Evolutionary conservation across 2,797 vertebrate genomes (phyloP).

Genomic region (Neoniphon sammara): DNA sequence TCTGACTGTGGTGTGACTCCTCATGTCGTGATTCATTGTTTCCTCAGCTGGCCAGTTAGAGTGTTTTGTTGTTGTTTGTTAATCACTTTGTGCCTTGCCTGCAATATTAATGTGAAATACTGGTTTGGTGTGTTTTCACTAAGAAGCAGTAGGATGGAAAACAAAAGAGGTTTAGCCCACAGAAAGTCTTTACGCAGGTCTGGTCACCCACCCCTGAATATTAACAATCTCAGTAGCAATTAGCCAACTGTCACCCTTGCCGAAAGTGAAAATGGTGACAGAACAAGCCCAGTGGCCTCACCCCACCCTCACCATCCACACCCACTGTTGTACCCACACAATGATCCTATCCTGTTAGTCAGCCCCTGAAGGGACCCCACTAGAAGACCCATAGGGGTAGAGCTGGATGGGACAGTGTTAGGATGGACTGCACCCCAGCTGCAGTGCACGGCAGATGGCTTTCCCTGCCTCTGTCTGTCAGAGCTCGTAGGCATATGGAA

Average conservation of each 20-base stretch:
- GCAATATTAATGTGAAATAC: constrained; percentile 8
- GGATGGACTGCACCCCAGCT: constrained; percentile 18
- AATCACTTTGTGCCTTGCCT: neutral
- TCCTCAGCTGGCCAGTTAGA: neutral
- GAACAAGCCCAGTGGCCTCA: neutral
- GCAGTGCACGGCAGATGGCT: constrained; percentile 49
- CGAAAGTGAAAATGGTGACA: neutral
- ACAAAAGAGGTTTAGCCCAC: neutral
- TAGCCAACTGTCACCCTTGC: neutral
- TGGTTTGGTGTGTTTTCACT: constrained; percentile 11
- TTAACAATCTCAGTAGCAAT: no score
- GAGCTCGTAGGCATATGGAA: constrained; percentile 13
- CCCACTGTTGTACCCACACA: neutral
- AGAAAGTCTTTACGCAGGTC: neutral
- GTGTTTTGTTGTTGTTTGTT: neutral
- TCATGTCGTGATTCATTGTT: neutral
- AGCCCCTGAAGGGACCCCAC: constrained; percentile 15
- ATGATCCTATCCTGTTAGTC: constrained; percentile 10
- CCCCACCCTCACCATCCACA: constrained; percentile 8
- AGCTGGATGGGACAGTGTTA: constrained; percentile 21
- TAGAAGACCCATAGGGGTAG: constrained; percentile 1
- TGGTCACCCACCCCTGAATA: neutral
- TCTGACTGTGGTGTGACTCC: neutral
- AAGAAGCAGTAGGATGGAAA: constrained; percentile 2
- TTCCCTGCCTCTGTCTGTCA: constrained; percentile 11